Conservation (phyloP, 2,797 vertebrate genomes). For the Fratercula arctica region DNA sequence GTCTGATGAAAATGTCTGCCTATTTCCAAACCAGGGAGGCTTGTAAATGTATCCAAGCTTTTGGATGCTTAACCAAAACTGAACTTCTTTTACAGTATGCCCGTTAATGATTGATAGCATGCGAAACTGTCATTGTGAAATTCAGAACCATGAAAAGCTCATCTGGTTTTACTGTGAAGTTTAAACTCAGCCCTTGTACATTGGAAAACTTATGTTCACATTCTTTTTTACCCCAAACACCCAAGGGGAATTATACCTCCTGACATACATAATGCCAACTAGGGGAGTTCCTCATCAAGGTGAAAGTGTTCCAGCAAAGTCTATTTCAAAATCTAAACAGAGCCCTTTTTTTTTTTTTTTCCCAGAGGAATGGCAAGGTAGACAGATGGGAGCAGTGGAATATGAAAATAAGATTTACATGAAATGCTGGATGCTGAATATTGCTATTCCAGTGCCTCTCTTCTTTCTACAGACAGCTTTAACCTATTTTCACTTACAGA, state of each 20-base stretch:
- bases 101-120: not conserved
- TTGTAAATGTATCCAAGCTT: not conserved
- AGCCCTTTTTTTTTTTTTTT: not conserved
- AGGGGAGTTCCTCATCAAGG: not conserved
- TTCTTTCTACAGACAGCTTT: slow-evolving; percentile 2
- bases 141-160: not conserved
- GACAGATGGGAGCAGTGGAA: not conserved
- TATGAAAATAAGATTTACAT: not conserved
- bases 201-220: not conserved
- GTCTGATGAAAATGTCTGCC: not conserved
- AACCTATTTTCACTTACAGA: not conserved
- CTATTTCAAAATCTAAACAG: not conserved
- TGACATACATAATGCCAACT: rapidly evolving
- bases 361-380: not conserved
- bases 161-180: not conserved
- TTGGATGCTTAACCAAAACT: not conserved
- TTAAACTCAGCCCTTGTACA: not conserved
- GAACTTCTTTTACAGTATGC: not conserved
- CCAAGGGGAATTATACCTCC: not conserved
- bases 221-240: not conserved
- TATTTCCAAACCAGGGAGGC: not conserved
- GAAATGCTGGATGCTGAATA: not conserved
- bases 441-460: not conserved
- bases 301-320: not conserved
- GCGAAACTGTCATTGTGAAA: not conserved